Conservation (phyloP, 30 jellyfish, hydroid and myxozoan genomes). For the Nemopilema nomurai region DNA sequence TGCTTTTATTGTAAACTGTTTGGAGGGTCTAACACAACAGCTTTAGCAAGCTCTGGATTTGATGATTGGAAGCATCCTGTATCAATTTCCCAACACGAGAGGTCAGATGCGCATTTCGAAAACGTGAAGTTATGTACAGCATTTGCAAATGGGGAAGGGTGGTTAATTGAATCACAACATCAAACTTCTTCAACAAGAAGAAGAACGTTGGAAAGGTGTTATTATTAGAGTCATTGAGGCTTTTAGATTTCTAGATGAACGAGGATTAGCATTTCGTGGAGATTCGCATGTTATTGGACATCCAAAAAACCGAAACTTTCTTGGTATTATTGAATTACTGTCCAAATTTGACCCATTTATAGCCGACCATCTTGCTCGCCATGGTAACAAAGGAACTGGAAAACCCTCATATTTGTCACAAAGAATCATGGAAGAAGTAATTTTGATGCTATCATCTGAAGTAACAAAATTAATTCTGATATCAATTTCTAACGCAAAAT, state of each 20-base stretch:
- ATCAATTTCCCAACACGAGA: constrained; percentile 25
- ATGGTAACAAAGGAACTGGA: constrained; percentile 46
- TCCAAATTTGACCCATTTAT: constrained; percentile 54
- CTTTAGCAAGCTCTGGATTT: constrained; percentile 21
- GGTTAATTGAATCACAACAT: constrained; percentile 36
- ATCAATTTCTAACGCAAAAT: constrained; percentile 35
- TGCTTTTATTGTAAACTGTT: constrained; percentile 45
- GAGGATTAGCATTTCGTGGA: constrained; percentile 70
- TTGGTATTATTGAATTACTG: constrained; percentile 55
- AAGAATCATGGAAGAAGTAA: constrained; percentile 37
- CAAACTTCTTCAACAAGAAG: constrained; percentile 37
- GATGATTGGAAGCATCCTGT: constrained; percentile 55
- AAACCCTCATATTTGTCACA: constrained; percentile 49
- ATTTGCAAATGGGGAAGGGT: constrained; percentile 13
- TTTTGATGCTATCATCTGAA: constrained; percentile 23
- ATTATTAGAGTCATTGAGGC: constrained; percentile 41
- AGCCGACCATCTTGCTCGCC: constrained; percentile 23
- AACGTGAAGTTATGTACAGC: constrained; percentile 18
- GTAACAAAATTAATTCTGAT: constrained; percentile 11
- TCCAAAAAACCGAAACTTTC: constrained; percentile 49
- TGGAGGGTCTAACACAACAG: constrained; percentile 19
- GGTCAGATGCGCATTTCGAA: constrained; percentile 35
- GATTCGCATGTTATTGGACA: constrained; percentile 44
- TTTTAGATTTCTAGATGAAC: constrained; percentile 43
- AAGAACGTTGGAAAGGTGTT: constrained; percentile 45